Conservation (phyloP, 2,888 invertebrate species). For the Orchestes rusci region DNA sequence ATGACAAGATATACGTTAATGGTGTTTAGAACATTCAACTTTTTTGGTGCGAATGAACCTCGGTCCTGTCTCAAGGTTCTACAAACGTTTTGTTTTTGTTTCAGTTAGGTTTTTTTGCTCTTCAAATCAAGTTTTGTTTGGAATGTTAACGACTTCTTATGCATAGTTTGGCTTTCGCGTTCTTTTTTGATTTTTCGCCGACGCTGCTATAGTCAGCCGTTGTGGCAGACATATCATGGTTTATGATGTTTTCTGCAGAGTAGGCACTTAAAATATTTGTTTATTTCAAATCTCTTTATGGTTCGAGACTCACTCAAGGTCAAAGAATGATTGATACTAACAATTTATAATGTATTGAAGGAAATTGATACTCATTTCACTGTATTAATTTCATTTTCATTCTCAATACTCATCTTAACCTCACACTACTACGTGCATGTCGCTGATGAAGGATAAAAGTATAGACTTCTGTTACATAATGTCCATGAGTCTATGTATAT, state of each 20-base stretch:
- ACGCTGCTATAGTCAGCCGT: slow-evolving; percentile 5
- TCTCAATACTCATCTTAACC: no score
- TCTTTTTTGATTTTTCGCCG: slow-evolving; percentile 19
- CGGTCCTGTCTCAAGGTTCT: slow-evolving; percentile 20
- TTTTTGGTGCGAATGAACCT: slow-evolving; percentile 20
- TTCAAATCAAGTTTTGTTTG: slow-evolving; percentile 19
- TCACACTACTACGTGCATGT: no score
- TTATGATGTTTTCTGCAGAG: slow-evolving; percentile 16
- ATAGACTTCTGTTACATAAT: no score
- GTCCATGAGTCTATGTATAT: no score
- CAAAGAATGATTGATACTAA: no score
- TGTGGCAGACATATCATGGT: slow-evolving; percentile 15
- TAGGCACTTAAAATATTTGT: slow-evolving; percentile 15
- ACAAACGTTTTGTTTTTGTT: slow-evolving; percentile 18
- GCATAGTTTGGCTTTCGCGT: slow-evolving; percentile 16
- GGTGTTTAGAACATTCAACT: slow-evolving; percentile 20
- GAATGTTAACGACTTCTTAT: slow-evolving; percentile 24
- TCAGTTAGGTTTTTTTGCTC: slow-evolving; percentile 15
- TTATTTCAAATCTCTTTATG: slow-evolving; percentile 11
- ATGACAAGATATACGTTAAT: slow-evolving; percentile 15
- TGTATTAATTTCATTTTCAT: no score
- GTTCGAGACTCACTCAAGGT: no score
- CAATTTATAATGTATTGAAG: no score
- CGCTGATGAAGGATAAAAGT: no score
- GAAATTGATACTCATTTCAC: no score